Base-by-base conservation (phyloP, 1,140 invertebrate genomes). In the Uloborus diversus region DNA sequence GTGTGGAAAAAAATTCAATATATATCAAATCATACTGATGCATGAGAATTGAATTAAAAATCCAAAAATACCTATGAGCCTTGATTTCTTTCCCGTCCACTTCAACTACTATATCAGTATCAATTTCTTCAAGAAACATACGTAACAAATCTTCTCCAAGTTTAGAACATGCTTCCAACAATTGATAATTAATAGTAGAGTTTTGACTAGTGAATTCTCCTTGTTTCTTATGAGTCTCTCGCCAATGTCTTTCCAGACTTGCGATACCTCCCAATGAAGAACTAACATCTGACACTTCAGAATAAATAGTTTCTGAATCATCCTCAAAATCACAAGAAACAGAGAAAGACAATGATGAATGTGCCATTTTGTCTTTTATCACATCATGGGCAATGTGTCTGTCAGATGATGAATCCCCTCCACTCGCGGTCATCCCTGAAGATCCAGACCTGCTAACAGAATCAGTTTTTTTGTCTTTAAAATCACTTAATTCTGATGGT, bases 61-160 rank as follows among this genome's bases (percentile, higher is more conserved):
- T n/a, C n/a, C n/a, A n/a, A n/a, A n/a, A n/a, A 84, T 83, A 86
- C 86, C 95, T 96, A 85, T 97, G 95, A 20, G 94, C 94, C 85
- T 91, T 92, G 49, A 96, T 92, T 73, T 91, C 89, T 7, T 91
- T 89, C 1, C 93, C 94, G 27, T 90, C 90, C 2, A 95, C 91
- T 14, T 90, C 90, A 25, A 87, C 81, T 17, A 83, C 83, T 64
- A 95, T 93, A 86, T 96, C 94, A 23, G 93, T 91, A 83, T 92
- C 92, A 51, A 95, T 93, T 87, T 96, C 94, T 84, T 96, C 93
- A 59, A 96, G 86, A 85, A 96, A 96, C 93, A 96, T 95, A 71
- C 93, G 89, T 9, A 96, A 86, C 17, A 97, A 86, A 87, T 96
- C 94, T 85, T 94, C 93, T 0, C 94, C 94, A 0, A 96, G 86